Conservation (phyloP, 2,888 invertebrate species). For the Eristalis pertinax region DNA sequence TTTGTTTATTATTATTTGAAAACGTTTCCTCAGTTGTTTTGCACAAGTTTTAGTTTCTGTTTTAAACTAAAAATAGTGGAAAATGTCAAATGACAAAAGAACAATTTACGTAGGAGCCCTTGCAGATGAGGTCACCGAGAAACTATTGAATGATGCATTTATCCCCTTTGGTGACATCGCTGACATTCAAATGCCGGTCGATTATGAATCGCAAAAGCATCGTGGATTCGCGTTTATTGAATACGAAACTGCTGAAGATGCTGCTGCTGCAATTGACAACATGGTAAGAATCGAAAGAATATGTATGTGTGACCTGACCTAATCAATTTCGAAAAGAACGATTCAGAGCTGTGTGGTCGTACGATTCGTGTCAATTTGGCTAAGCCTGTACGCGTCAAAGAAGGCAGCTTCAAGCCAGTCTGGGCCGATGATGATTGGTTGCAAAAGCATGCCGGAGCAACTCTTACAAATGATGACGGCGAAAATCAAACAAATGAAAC, state of each 20-base stretch:
- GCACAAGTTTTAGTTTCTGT: neutral
- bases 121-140: conserved; percentile 97
- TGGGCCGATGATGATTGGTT: conserved; percentile 99
- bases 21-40: neutral
- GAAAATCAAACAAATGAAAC: conserved; percentile 74
- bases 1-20: neutral
- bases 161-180: conserved; percentile 99
- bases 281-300: conserved; percentile 87
- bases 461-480: conserved; percentile 83
- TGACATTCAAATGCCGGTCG: conserved; percentile 97
- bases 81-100: conserved; percentile 87
- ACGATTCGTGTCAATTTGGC: conserved; percentile 98
- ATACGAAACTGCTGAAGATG: conserved; percentile 98
- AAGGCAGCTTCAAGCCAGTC: conserved; percentile 96
- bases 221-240: conserved; percentile 99
- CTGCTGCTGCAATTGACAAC: conserved; percentile 99
- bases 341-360: conserved; percentile 97
- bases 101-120: conserved; percentile 94
- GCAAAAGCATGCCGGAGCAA: conserved; percentile 98
- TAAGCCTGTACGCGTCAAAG: conserved; percentile 97
- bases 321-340: conserved; percentile 86
- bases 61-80: conserved; percentile 57
- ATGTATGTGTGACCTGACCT: neutral
- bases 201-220: conserved; percentile 98
- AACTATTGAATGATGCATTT: conserved; percentile 97